These are phyloP conservation scores for Cuculus canorus DNA, from an alignment of 2,797 vertebrate species.

Conservation along the genomic window DNA sequence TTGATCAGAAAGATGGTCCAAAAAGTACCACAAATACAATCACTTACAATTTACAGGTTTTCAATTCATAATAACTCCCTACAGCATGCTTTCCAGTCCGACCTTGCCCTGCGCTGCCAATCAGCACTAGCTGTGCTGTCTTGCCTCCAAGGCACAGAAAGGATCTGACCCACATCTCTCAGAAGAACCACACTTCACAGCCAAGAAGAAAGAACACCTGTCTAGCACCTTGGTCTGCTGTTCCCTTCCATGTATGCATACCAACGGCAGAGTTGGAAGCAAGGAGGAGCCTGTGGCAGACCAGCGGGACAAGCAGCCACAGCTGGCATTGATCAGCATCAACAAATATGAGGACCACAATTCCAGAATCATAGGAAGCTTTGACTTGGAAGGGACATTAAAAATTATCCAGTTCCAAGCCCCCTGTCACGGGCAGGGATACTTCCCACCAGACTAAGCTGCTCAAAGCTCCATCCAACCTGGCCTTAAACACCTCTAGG, in stretches of 20 bases:
- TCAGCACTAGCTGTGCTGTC: no score
- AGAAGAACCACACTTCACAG: fast-evolving
- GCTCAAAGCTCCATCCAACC: no score
- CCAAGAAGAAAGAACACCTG: neutral
- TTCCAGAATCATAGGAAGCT: no score
- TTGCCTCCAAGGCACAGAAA: neutral
- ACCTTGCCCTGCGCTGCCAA: fast-evolving
- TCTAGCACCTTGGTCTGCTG: fast-evolving
- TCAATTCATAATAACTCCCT: neutral
- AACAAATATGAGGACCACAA: neutral
- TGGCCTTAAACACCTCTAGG: no score
- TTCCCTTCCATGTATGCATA: neutral
- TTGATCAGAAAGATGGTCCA: neutral
- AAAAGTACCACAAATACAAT: fast-evolving
- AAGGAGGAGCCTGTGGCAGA: neutral
- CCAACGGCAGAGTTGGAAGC: neutral
- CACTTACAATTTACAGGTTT: neutral
- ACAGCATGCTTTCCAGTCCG: fast-evolving
- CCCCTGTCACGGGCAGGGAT: no score
- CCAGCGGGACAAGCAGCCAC: neutral
- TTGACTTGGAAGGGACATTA: no score
- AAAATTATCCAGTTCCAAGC: no score
- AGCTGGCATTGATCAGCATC: neutral
- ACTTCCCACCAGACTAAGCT: no score
- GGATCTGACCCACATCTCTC: neutral